Evolutionary conservation across 2,113 vertebrate species (phyloP).

Genomic region (Boulengeromyrus knoepffleri): DNA sequence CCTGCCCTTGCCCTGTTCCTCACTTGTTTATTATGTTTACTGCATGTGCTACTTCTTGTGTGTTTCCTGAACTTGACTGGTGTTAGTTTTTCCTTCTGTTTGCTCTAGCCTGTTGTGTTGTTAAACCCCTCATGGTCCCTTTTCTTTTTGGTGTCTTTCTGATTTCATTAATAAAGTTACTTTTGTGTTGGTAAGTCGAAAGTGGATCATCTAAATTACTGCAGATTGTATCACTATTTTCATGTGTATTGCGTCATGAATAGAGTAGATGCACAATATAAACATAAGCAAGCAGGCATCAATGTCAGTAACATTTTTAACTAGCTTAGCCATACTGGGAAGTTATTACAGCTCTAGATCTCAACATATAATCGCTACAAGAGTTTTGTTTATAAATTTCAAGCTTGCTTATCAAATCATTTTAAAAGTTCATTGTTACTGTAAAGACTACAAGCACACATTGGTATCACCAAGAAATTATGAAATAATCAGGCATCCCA

Average conservation of each 20-base stretch:
- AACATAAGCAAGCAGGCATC: neutral
- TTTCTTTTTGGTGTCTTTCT: neutral
- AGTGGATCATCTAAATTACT: neutral
- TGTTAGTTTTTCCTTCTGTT: neutral
- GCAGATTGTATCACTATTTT: neutral
- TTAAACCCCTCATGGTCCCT: neutral
- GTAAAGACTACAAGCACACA: neutral
- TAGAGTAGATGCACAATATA: neutral
- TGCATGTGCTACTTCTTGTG: neutral
- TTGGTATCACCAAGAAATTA: neutral
- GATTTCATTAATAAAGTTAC: neutral
- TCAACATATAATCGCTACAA: neutral
- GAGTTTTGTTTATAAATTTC: neutral
- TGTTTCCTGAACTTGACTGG: neutral
- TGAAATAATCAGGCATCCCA: neutral
- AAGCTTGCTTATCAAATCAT: neutral
- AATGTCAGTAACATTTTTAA: neutral
- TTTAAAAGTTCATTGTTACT: neutral
- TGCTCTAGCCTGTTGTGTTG: neutral
- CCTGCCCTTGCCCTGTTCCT: neutral
- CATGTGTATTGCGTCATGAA: neutral
- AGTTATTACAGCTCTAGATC: neutral
- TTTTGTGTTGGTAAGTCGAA: neutral
- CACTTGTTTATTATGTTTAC: neutral
- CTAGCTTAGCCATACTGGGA: neutral